A percentile compares a stretch with the other conserved stretches of the same genome.
These are phyloP conservation scores for Heliconius nattereri DNA, from an alignment of 1,140 invertebrate genomes.

Conservation along the genomic window DNA sequence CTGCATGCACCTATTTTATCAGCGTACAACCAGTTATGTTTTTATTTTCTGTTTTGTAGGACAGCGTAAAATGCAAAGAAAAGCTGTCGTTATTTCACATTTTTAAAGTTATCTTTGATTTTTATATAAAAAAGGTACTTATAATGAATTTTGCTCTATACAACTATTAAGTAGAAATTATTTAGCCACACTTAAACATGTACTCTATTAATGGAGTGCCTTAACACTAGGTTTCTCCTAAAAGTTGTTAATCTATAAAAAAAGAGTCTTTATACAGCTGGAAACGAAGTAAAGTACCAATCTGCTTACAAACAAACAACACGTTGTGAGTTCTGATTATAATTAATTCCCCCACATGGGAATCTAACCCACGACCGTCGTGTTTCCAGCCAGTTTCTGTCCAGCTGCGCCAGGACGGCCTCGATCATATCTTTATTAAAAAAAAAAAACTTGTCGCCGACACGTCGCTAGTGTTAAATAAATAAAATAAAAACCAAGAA, in stretches of 20 bases:
- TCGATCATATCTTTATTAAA: not conserved
- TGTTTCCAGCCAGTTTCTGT: no score
- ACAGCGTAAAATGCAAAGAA: not conserved
- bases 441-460: not conserved
- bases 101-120: not conserved
- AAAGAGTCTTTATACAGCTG: no score
- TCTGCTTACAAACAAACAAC: no score
- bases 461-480: conserved; percentile 20
- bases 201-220: not conserved
- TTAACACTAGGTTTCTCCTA: not conserved
- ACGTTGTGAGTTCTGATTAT: no score
- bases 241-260: no score
- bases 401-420: not conserved
- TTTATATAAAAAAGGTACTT: not conserved
- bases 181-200: no score
- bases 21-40: not conserved
- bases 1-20: not conserved
- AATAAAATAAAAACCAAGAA: conserved; percentile 25
- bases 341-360: no score
- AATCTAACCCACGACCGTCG: no score
- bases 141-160: no score
- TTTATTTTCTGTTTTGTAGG: not conserved
- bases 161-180: no score
- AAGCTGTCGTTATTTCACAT: not conserved
- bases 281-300: no score